Evolutionary conservation across 2,113 vertebrate genomes (phyloP), one percentile per base, ranked within the genome.

Genomic region (Butastur rufipennis): DNA sequence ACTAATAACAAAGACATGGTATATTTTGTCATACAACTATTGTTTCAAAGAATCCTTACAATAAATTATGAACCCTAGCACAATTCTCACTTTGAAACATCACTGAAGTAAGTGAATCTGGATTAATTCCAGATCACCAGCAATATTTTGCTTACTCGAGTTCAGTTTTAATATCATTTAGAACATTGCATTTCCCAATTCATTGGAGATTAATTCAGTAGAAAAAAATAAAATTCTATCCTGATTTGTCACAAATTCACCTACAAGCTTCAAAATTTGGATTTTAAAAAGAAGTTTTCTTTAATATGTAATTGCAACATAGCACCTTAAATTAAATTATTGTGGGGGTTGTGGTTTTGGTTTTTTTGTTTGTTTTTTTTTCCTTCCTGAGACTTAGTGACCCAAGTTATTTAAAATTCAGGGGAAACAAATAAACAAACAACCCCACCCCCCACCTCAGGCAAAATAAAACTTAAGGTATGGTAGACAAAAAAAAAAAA

Each of bases 261-360:
- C 22, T 86, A 34, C 4, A 71, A 70, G 20, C 6, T 45, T 81
- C 48, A 40, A 75, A 29, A 36, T 38, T 77, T 36, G 38, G 1
- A 2, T 59, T 43, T 50, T 59, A 27, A 53, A 81, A 68, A 45
- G 2, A 34, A 36, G 0, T 29, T 71, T 82, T 62, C 12, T 48
- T 87, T 74, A 55, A 62, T 43, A 52, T 17, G 2, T 5, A 78
- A 56, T 38, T 78, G 6, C 20, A 78, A 43, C 6, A 11, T 27
- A 83, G 0, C 5, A 61, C 8, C 5, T 73, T 29, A 68, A 34
- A 71, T 55, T 56, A 67, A 71, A 42, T 65, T 58, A 12, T 26
- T 22, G 40, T n/a, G 42, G 14, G 11, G 5, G 7, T 47, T 71
- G 5, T 0, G 2, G 4, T 3, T 72, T 13, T 5, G 4, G 27